phyloP scores from a whole-genome alignment of 2,797 vertebrate genomes.

The Triplophysa bombifrons region DNA sequence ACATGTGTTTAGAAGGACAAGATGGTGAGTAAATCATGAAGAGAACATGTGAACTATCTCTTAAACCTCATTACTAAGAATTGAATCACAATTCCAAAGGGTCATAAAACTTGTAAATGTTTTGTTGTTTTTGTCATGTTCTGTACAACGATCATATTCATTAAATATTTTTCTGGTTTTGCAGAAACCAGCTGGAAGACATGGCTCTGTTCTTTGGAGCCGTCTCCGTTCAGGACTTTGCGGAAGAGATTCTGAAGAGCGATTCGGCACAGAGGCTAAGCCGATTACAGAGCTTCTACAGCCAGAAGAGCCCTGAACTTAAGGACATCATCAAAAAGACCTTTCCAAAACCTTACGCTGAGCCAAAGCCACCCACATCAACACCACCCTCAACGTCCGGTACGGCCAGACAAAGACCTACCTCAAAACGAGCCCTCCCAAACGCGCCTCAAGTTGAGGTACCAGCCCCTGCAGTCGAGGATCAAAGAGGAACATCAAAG shows the following conservation, averaged over 20 bases:
- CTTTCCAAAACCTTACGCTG: slow-evolving; percentile 63
- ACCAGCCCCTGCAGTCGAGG: slow-evolving; percentile 58
- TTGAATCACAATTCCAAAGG: too few relatives aligned
- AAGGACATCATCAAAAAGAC: slow-evolving; percentile 68
- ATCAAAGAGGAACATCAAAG: slow-evolving; percentile 28
- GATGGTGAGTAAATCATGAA: too few relatives aligned
- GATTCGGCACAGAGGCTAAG: slow-evolving; percentile 79
- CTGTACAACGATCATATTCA: neutral
- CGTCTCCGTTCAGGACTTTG: slow-evolving; percentile 78
- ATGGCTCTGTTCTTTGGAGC: slow-evolving; percentile 83
- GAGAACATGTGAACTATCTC: too few relatives aligned
- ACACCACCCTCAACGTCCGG: slow-evolving; percentile 35
- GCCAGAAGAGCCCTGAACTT: slow-evolving; percentile 75
- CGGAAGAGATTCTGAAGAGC: slow-evolving; percentile 73
- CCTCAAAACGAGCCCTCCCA: slow-evolving; percentile 52
- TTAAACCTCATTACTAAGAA: too few relatives aligned
- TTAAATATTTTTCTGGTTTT: slow-evolving; percentile 41
- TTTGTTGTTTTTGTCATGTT: slow-evolving; percentile 17
- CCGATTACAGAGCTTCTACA: slow-evolving; percentile 84
- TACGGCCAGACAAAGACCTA: slow-evolving; percentile 43
- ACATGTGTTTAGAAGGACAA: too few relatives aligned
- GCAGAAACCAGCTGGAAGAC: slow-evolving; percentile 88
- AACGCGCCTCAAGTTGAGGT: slow-evolving; percentile 53
- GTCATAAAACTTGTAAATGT: neutral
- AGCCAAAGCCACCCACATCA: slow-evolving; percentile 10